Evolutionary conservation across 2,797 vertebrate genomes (phyloP).

Genomic region (Hoplostethus mediterraneus): DNA sequence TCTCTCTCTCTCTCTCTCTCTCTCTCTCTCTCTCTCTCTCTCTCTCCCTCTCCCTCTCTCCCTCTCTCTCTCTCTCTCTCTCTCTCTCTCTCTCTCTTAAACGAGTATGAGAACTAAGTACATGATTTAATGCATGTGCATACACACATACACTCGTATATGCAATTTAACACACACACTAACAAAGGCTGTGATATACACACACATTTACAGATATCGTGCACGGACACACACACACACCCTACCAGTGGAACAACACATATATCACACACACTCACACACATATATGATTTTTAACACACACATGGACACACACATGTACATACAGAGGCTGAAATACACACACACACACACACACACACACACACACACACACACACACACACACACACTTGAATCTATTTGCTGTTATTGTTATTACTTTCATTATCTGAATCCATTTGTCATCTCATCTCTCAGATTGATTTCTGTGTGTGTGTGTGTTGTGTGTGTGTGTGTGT

Average conservation of each 20-base stretch:
- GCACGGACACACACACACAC: constrained; percentile 2
- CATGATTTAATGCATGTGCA: neutral
- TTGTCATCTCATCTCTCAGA: too few relatives aligned
- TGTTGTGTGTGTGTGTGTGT: too few relatives aligned
- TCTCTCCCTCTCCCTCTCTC: neutral
- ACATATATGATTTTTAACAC: neutral
- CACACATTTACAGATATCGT: neutral
- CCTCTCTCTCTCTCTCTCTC: too few relatives aligned
- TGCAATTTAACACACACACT: neutral
- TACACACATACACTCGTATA: neutral
- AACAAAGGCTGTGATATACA: too few relatives aligned
- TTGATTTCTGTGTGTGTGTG: too few relatives aligned
- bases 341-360: neutral
- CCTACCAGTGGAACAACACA: neutral
- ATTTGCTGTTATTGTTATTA: too few relatives aligned
- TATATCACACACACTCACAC: neutral
- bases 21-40: neutral
- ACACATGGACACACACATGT: neutral
- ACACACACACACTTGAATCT: neutral
- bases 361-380: constrained; percentile 9
- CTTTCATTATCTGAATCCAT: too few relatives aligned
- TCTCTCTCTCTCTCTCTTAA: too few relatives aligned
- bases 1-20: neutral
- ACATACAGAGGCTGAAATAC: neutral
- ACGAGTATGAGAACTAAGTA: too few relatives aligned